Conservation (phyloP, 2,113 vertebrate genomes). For the Campylomormyrus numenius region DNA sequence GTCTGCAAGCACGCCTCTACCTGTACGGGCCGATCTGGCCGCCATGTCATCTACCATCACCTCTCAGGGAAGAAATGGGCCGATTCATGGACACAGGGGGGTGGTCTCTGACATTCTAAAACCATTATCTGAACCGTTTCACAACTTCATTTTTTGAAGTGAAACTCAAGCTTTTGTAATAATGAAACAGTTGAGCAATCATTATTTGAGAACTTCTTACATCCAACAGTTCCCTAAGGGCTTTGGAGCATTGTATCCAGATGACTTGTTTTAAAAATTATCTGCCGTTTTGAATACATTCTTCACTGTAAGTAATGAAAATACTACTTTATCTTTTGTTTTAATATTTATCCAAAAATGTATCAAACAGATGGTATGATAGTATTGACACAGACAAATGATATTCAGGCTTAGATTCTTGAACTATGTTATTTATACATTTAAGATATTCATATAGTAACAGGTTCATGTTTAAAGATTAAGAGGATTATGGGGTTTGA, state of each 20-base stretch:
- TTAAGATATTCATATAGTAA: not conserved
- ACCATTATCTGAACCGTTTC: slow-evolving; percentile 51
- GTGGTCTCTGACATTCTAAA: slow-evolving; percentile 36
- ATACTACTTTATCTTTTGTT: not conserved
- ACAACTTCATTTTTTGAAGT: slow-evolving; percentile 66
- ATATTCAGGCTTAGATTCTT: not conserved
- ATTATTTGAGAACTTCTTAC: slow-evolving; percentile 8
- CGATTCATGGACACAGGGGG: not conserved
- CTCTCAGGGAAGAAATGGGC: not conserved
- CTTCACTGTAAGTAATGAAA: not conserved
- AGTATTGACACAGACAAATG: not conserved
- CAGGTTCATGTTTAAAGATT: not conserved
- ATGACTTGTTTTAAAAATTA: not conserved
- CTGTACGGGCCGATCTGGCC: not conserved
- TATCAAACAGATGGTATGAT: not conserved
- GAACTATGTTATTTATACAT: not conserved
- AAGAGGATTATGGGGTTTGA: not conserved
- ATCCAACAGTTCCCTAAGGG: slow-evolving; percentile 1
- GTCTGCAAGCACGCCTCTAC: not conserved
- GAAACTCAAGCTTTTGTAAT: slow-evolving; percentile 69
- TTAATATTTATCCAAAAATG: not conserved
- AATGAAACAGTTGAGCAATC: slow-evolving; percentile 62
- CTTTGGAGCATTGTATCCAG: not conserved
- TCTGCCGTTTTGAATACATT: not conserved
- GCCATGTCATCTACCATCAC: not conserved